Base-by-base conservation (phyloP, 2,888 invertebrate species). In the Thalpophila matura region DNA sequence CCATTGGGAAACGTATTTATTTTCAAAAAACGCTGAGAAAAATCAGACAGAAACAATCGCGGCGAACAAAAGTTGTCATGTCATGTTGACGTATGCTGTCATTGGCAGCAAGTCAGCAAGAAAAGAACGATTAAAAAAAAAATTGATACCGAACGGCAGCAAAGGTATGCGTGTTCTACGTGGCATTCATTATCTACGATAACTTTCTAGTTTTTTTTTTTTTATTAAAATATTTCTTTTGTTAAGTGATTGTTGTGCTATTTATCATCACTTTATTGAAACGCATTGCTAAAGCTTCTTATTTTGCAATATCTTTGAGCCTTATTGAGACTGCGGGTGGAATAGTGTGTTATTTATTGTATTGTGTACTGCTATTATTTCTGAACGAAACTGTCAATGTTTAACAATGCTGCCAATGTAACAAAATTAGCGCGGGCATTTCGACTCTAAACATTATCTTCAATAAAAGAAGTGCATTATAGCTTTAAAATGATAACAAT, bases 21-120 rank as follows among this genome's bases (percentile, higher is more conserved):
- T 82, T 81, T 63, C 43, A 59, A 70, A 59, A 70, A 77, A 71
- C 60, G 58, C 64, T 53, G 54, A 66, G 65, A 70, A 79, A 67
- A 77, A 70, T 79, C 63, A 56, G 79, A 85, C 63, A 56, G 79
- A 85, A 86, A 87, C 82, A 86, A 86, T 83, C 73, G 81, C 84
- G 81, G 80, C 61, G 74, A 75, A 79, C 74, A 87, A 89, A 86
- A 89, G 87, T 89, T 91, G 91, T 91, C 88, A 88, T 87, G 86
- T 91, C 90, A 91, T 87, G 84, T 83, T 78, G 84, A 69, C 73
- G 67, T 74, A 50, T 7, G 20, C 62, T 74, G 74, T 76, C 79
- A 76, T 26, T 33, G 3, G 3, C 16, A 9, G 10, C 1, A 2
- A 12, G 7, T n/a, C n/a, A n/a, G n/a, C n/a, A n/a, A n/a, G n/a